These are phyloP conservation scores for Drosophila persimilis DNA, from an alignment of 1,140 invertebrate species.

Conservation along the genomic window DNA sequence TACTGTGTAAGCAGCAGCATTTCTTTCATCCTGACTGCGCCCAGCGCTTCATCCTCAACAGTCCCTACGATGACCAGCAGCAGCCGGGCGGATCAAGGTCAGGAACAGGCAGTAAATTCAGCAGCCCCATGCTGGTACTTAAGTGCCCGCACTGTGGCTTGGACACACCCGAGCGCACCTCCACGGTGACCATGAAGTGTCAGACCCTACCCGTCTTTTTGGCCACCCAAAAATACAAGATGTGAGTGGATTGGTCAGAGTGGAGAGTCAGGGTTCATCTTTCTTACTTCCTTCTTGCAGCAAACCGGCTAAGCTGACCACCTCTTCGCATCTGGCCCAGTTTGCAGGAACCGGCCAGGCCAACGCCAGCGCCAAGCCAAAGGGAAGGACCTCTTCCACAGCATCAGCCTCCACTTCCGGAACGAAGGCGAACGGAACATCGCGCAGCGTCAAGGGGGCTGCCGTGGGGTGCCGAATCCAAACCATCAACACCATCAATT, in stretches of 20 bases:
- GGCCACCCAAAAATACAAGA: constrained; percentile 73
- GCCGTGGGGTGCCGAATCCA: constrained; percentile 1
- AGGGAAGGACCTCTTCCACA: constrained; percentile 20
- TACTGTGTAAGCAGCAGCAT: constrained; percentile 80
- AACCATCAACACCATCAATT: constrained; percentile 55
- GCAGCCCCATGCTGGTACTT: constrained; percentile 72
- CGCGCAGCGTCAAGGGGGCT: constrained; percentile 7
- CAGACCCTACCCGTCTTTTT: constrained; percentile 80
- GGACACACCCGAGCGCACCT: constrained; percentile 84
- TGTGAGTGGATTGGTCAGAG: constrained; percentile 41
- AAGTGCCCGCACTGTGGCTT: constrained; percentile 92
- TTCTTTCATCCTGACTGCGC: constrained; percentile 82
- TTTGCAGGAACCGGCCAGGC: constrained; percentile 29
- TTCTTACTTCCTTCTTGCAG: constrained; percentile 7
- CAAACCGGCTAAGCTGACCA: constrained; percentile 71
- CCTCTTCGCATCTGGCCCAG: constrained; percentile 54
- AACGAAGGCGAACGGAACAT: constrained; percentile 45
- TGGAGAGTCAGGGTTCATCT: neutral
- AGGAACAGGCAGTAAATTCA: constrained; percentile 56
- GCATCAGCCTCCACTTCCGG: constrained; percentile 1
- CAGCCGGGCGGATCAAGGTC: neutral
- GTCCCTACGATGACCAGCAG: constrained; percentile 79
- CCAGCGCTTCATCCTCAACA: constrained; percentile 78
- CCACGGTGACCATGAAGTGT: constrained; percentile 82
- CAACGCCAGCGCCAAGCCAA: constrained; percentile 11